These are phyloP conservation scores for Cataglyphis livida DNA, from an alignment of 2,888 invertebrate species.

Conservation along the genomic window DNA sequence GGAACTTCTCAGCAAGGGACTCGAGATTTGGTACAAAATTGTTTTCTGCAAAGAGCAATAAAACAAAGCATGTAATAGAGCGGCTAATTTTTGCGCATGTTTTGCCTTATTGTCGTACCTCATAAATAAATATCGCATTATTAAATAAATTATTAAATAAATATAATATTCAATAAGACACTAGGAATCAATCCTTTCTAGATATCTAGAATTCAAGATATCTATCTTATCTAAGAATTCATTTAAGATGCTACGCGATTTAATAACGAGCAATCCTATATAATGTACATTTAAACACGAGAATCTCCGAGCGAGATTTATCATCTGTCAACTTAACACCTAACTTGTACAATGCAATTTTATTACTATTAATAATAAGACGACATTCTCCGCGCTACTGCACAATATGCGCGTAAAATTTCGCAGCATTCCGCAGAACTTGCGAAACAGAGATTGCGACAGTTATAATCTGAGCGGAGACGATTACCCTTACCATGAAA, in stretches of 20 bases:
- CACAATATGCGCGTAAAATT: conserved; percentile 28
- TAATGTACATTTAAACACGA: background rate
- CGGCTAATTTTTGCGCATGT: conserved; percentile 35
- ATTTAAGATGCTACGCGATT: background rate
- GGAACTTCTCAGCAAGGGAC: background rate
- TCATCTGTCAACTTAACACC: conserved; percentile 2
- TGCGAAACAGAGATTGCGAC: conserved; percentile 9
- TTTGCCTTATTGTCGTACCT: background rate
- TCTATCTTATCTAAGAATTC: background rate
- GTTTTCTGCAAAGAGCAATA: background rate
- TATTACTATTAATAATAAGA: background rate
- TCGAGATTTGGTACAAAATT: conserved; percentile 36
- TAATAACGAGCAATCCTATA: background rate
- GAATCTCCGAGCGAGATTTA: conserved; percentile 6
- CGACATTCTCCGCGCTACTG: background rate
- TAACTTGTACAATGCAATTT: background rate
- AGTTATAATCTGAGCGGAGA: conserved; percentile 65
- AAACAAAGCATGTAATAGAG: conserved; percentile 39
- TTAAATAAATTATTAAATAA: background rate
- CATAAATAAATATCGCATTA: background rate
- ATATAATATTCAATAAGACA: background rate
- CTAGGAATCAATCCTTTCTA: background rate
- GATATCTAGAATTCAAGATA: background rate
- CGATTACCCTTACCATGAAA: conserved; percentile 70
- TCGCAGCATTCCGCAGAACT: background rate